These are phyloP conservation scores for Scrobipalpa costella DNA, from an alignment of 2,888 invertebrate genomes.

Conservation along the genomic window DNA sequence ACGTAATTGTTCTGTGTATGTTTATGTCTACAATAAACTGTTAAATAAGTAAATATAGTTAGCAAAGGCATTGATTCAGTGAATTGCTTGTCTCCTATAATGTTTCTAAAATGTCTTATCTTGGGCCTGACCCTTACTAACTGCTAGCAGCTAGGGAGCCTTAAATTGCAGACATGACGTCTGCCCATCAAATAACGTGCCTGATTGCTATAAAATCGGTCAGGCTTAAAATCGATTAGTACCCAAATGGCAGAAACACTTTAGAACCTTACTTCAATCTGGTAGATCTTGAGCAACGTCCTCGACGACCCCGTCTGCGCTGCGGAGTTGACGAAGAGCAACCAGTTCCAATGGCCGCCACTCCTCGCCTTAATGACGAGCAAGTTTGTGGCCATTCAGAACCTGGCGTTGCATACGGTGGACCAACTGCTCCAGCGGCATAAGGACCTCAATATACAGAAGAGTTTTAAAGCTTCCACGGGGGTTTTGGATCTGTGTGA, in stretches of 20 bases:
- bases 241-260: too few species aligned
- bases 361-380: slow-evolving; percentile 73
- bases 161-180: too few species aligned
- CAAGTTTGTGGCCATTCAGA: slow-evolving; percentile 75
- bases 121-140: too few species aligned
- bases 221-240: too few species aligned
- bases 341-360: slow-evolving; percentile 73
- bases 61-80: not conserved
- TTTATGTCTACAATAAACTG: too few species aligned
- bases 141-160: too few species aligned
- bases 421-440: slow-evolving; percentile 71
- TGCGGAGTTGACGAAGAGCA: slow-evolving; percentile 69
- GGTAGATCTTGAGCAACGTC: slow-evolving; percentile 72
- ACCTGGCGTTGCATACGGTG: slow-evolving; percentile 69
- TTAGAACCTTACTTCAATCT: not conserved
- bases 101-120: too few species aligned
- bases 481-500: slow-evolving; percentile 74
- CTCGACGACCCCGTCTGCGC: slow-evolving; percentile 75
- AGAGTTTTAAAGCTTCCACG: slow-evolving; percentile 71
- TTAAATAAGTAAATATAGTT: too few species aligned
- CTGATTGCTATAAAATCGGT: too few species aligned
- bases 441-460: slow-evolving; percentile 71
- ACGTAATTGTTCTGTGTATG: too few species aligned
- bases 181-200: too few species aligned
- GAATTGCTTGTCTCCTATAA: too few species aligned